phyloP scores from a whole-genome alignment of 2,113 vertebrate species.

The Gymnogyps californianus region DNA sequence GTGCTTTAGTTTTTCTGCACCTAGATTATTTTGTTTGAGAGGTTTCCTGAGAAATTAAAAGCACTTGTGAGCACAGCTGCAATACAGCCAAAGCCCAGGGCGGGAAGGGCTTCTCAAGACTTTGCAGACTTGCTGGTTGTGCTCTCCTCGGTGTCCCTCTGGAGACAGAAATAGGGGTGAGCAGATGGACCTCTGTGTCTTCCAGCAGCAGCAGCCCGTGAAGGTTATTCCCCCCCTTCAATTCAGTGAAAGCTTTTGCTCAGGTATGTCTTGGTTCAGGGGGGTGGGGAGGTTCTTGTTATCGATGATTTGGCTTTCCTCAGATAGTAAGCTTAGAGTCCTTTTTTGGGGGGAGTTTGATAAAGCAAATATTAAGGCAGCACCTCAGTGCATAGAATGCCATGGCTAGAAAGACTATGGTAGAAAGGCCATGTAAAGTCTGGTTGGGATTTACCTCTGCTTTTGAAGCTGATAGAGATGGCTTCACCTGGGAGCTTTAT shows the following conservation, averaged over 20 bases:
- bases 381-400: not conserved
- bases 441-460: not conserved
- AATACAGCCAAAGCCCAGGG: not conserved
- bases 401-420: not conserved
- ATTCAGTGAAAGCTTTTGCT: not conserved
- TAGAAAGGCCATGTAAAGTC: not conserved
- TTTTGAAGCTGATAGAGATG: not conserved
- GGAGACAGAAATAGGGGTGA: not conserved
- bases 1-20: not conserved
- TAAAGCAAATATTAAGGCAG: not conserved
- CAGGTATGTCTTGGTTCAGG: not conserved
- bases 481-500: not conserved
- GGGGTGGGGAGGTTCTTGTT: not conserved
- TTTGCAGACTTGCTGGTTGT: not conserved
- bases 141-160: not conserved
- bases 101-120: not conserved
- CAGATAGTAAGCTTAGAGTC: not conserved
- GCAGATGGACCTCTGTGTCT: not conserved
- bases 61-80: not conserved
- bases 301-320: not conserved
- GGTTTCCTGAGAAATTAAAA: not conserved
- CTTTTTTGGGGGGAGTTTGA: not conserved
- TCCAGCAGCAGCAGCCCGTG: not conserved
- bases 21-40: not conserved
- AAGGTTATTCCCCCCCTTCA: not conserved